Conservation (phyloP, 2,888 invertebrate species). For the Asteroscopus sphinx region DNA sequence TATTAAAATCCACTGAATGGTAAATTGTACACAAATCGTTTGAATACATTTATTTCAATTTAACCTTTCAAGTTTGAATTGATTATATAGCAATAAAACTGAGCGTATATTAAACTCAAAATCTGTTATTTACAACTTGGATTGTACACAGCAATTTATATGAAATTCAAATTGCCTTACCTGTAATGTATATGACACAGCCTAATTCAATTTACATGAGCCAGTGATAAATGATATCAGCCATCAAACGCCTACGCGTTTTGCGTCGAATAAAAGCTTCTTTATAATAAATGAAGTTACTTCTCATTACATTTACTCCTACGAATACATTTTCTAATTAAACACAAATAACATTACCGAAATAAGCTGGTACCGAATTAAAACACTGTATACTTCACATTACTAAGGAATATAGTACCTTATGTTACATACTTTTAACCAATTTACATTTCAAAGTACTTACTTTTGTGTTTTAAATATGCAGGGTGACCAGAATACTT, state of each 20-base stretch:
- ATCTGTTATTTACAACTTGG: not conserved
- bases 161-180: slow-evolving; percentile 22
- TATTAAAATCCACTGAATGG: too few species aligned
- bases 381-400: slow-evolving; percentile 11
- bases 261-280: slow-evolving; percentile 8
- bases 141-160: slow-evolving; percentile 11
- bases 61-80: not conserved
- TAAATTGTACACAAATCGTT: too few species aligned
- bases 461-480: not conserved
- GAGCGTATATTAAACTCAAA: not conserved
- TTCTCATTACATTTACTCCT: slow-evolving; percentile 13
- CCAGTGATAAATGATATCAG: slow-evolving; percentile 20
- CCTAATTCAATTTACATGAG: slow-evolving; percentile 26
- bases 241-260: slow-evolving; percentile 8
- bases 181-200: slow-evolving; percentile 11
- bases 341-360: slow-evolving; percentile 33
- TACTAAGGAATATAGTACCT: slow-evolving; percentile 11
- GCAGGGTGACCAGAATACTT: not conserved
- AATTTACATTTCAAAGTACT: slow-evolving; percentile 17
- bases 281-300: slow-evolving; percentile 12
- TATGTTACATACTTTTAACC: not conserved
- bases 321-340: slow-evolving; percentile 13
- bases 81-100: slow-evolving; percentile 4
- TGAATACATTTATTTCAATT: not conserved
- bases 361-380: slow-evolving; percentile 18